Percentiles rank a stretch among this genome's conserved stretches.
phyloP scores from a whole-genome alignment of 2,797 vertebrate species.

The Selene dorsalis region DNA sequence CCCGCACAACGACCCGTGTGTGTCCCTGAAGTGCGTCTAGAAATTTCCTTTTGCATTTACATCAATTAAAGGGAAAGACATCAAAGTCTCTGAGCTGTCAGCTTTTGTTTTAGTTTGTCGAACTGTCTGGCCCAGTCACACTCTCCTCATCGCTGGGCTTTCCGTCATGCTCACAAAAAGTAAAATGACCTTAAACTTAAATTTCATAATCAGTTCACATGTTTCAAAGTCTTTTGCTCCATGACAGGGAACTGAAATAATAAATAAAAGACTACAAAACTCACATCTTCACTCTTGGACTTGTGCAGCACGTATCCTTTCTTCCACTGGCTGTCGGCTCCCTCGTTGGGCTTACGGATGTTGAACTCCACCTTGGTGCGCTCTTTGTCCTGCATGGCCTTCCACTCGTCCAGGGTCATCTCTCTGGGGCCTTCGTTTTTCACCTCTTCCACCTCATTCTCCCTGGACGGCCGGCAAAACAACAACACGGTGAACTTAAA shows the following conservation, averaged over 20 bases:
- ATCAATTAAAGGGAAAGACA: background rate
- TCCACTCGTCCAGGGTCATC: conserved; percentile 99
- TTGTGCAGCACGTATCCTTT: conserved; percentile 99
- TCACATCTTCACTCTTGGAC: conserved; percentile 98
- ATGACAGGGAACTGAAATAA: background rate
- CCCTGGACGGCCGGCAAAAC: conserved; percentile 81
- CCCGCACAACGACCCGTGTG: background rate
- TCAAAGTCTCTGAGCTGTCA: background rate
- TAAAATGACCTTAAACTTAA: background rate
- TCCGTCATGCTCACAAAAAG: background rate
- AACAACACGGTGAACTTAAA: conserved; percentile 33
- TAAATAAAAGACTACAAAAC: conserved; percentile 3
- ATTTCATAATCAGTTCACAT: background rate
- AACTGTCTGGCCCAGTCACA: background rate
- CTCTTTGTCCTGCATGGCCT: conserved; percentile 99
- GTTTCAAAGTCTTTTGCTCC: background rate
- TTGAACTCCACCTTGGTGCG: conserved; percentile 99
- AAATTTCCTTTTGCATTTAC: background rate
- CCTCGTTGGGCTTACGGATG: conserved; percentile 99
- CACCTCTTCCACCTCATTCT: conserved; percentile 97
- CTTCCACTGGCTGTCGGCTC: conserved; percentile 98
- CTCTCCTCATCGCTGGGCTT: background rate
- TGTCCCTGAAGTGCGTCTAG: background rate
- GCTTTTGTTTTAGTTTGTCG: background rate
- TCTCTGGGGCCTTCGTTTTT: conserved; percentile 98